phyloP scores from a whole-genome alignment of 2,113 vertebrate species.

The Gambusia affinis region DNA sequence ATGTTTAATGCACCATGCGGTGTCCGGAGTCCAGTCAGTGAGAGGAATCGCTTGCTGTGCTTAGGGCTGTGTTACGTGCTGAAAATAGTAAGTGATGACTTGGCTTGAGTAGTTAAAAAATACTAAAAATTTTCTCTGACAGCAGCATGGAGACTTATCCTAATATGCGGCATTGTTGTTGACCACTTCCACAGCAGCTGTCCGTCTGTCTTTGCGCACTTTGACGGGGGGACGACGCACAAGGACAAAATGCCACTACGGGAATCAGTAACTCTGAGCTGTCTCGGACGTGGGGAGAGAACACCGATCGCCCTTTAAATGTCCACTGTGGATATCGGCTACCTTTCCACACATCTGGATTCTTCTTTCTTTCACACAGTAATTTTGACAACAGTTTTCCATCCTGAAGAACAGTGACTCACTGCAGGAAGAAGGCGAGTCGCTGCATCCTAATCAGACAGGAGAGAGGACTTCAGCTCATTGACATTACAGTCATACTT shows the following conservation, averaged over 20 bases:
- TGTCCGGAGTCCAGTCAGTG: constrained; percentile 91
- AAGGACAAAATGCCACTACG: constrained; percentile 75
- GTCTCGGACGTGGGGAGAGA: constrained; percentile 51
- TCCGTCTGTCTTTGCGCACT: constrained; percentile 48
- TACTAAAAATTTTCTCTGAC: constrained; percentile 10
- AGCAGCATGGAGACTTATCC: constrained; percentile 29
- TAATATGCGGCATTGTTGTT: constrained; percentile 49
- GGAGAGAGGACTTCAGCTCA: constrained; percentile 76
- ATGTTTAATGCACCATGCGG: constrained; percentile 98
- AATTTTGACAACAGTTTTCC: constrained; percentile 61
- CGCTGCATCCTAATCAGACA: constrained; percentile 80
- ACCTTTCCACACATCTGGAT: constrained; percentile 57
- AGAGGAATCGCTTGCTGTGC: constrained; percentile 72
- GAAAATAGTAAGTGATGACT: constrained; percentile 53
- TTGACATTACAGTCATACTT: constrained; percentile 84
- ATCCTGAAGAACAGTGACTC: constrained; percentile 73
- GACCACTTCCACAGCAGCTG: constrained; percentile 46
- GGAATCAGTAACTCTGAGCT: constrained; percentile 60
- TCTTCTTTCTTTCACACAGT: constrained; percentile 27
- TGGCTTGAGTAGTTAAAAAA: constrained; percentile 23
- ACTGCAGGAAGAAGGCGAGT: constrained; percentile 76
- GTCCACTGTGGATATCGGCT: constrained; percentile 67
- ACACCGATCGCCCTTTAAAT: constrained; percentile 33
- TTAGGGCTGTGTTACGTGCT: constrained; percentile 52
- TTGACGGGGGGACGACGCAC: constrained; percentile 59